A percentile compares a stretch with the other conserved stretches of the same genome.
Conservation (phyloP, 2,797 vertebrate species). For the Nyctalus aviator region DNA sequence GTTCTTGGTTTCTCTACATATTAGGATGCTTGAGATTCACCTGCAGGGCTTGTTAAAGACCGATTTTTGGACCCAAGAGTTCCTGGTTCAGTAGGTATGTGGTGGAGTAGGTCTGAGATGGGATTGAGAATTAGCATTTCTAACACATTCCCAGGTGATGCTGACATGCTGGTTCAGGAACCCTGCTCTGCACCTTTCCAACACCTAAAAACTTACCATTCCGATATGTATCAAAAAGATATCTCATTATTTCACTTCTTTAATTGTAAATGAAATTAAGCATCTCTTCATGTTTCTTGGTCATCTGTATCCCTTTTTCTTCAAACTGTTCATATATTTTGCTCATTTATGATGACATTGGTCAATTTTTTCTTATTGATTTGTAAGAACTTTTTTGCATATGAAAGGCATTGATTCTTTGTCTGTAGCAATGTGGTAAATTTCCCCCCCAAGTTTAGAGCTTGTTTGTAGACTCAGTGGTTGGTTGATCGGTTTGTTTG, state of each 20-base stretch:
- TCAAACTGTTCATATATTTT: not conserved
- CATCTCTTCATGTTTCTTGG: not conserved
- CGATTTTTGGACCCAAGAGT: not conserved
- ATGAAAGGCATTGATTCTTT: not conserved
- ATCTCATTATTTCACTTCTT: not conserved
- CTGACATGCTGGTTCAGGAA: not conserved
- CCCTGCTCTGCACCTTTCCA: not conserved
- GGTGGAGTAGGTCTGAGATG: not conserved
- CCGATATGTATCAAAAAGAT: not conserved
- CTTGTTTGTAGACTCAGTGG: not conserved
- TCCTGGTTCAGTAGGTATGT: not conserved
- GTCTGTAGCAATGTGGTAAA: not conserved
- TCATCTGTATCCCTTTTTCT: not conserved
- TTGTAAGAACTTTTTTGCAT: constrained; percentile 47
- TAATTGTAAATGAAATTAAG: constrained; percentile 36
- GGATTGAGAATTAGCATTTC: constrained; percentile 15
- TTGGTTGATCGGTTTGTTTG: not conserved
- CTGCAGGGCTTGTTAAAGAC: not conserved
- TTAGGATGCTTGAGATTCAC: not conserved
- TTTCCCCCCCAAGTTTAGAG: not conserved
- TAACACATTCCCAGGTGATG: not conserved
- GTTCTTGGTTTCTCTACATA: not conserved
- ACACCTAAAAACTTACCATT: not conserved
- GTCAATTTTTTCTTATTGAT: constrained; percentile 34
- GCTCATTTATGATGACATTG: not conserved